Evolutionary conservation across 1,140 invertebrate species (phyloP).

Genomic region (Drosophila serrata): DNA sequence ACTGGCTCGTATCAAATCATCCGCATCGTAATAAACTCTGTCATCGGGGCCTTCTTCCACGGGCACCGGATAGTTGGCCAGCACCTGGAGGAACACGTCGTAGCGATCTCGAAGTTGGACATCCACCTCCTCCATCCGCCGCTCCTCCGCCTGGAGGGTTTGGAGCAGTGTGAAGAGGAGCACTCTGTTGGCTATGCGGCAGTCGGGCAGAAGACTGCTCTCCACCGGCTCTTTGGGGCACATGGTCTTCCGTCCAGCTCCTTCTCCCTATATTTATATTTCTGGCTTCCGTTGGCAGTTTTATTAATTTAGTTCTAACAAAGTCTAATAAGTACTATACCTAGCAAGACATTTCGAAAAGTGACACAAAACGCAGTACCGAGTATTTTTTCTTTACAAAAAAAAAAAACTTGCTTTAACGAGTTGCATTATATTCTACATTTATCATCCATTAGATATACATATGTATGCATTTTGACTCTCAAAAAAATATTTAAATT

Average conservation of each 20-base stretch:
- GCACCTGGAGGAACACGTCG: slow-evolving; percentile 58
- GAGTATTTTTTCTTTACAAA: not conserved
- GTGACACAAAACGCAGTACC: not conserved
- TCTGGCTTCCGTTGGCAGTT: not conserved
- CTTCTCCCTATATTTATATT: not conserved
- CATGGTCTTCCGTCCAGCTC: slow-evolving; percentile 21
- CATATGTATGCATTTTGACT: no score
- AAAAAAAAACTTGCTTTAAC: not conserved
- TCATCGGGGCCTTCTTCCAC: not conserved
- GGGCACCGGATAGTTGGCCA: slow-evolving; percentile 55
- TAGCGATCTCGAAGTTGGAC: slow-evolving; percentile 60
- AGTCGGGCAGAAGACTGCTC: slow-evolving; percentile 52
- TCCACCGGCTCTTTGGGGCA: slow-evolving; percentile 52
- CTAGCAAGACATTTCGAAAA: not conserved
- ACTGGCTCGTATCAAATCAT: not conserved
- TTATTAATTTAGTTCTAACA: slow-evolving; percentile 14
- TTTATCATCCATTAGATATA: no score
- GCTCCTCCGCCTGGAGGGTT: slow-evolving; percentile 39
- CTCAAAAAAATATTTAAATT: not conserved
- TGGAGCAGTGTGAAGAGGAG: slow-evolving; percentile 52
- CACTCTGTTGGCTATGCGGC: slow-evolving; percentile 51
- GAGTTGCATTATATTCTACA: no score
- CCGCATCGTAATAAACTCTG: not conserved
- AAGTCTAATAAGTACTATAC: not conserved
- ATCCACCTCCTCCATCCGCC: slow-evolving; percentile 49